Evolutionary conservation across 2,888 invertebrate genomes (phyloP), one percentile per base, ranked within the genome.

Genomic region (Pachliopta kotzebuea): DNA sequence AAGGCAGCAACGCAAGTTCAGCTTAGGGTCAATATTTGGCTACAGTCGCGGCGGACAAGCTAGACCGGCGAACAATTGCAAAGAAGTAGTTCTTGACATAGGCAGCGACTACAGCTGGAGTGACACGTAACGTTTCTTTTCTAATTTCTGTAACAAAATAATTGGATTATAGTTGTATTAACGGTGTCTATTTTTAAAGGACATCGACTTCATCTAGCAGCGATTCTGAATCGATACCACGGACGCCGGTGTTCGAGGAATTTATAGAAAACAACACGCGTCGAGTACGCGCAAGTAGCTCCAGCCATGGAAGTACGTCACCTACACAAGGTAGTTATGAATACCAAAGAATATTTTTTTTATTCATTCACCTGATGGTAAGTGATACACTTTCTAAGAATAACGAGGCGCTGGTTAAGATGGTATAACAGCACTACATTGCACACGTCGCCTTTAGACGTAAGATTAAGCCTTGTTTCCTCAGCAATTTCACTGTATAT

Each of bases 61-160:
- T 42, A 88, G 85, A 52, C 75, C 82, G 0, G 68, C 85, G 0
- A 77, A 73, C 62, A 84, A 81, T 68, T 85, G 85, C 75, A 88
- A 79, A 42, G 90, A 92, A 7, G 85, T 88, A 0, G 86, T 91
- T 0, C 80, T 92, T 3, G 91, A 92, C 68, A 89, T 92, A 67
- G 90, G 86, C 67, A 91, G 90, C 62, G 92, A 92, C 68, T 85
- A 79, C 70, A 90, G 88, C 61, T 91, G 90, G 86, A 92, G 90
- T 66, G 90, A 91, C 64, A 84, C 86, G 90, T 90, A 69, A 79
- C 83, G 76, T 21, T 62, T 42, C 56, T 21, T 50, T 60, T 29
- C 23, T 55, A 8, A 45, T 45, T 45, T n/a, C n/a, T n/a, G n/a
- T 45, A 45, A 6, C n/a, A n/a, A 37, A 45, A n/a, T 18, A 9